Conservation (phyloP, 2,888 invertebrate species). For the Achlya flavicornis region DNA sequence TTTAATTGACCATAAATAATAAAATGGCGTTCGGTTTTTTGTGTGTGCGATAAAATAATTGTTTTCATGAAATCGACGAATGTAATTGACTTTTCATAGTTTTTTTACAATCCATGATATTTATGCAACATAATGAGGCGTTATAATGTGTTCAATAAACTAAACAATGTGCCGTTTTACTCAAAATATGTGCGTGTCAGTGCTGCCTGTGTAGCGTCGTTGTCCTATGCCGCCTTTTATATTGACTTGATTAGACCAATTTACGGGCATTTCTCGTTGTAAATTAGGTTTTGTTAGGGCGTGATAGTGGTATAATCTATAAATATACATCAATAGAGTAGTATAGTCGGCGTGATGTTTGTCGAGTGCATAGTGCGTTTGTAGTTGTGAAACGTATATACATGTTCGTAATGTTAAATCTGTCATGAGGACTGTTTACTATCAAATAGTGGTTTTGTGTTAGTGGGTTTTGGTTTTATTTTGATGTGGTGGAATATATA, state of each 20-base stretch:
- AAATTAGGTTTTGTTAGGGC: slow-evolving; percentile 40
- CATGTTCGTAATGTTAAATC: slow-evolving; percentile 78
- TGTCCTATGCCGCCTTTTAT: slow-evolving; percentile 75
- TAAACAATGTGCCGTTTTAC: slow-evolving; percentile 35
- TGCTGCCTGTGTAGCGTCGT: slow-evolving; percentile 75
- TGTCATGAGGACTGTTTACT: slow-evolving; percentile 82
- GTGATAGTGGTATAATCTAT: slow-evolving; percentile 37
- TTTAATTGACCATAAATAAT: slow-evolving; percentile 75
- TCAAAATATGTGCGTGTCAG: slow-evolving; percentile 70
- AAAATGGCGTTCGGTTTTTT: slow-evolving; percentile 83
- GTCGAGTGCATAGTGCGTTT: slow-evolving; percentile 75
- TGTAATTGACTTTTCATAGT: slow-evolving; percentile 42
- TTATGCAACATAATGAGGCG: slow-evolving; percentile 40
- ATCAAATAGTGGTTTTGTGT: slow-evolving; percentile 75
- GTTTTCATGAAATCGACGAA: slow-evolving; percentile 65
- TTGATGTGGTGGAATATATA: slow-evolving; percentile 56
- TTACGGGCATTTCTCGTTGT: slow-evolving; percentile 47
- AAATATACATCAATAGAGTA: slow-evolving; percentile 46
- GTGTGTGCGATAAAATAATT: slow-evolving; percentile 81
- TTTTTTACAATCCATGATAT: slow-evolving; percentile 34
- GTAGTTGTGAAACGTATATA: slow-evolving; percentile 81
- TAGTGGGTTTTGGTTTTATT: slow-evolving; percentile 68
- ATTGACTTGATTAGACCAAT: slow-evolving; percentile 65
- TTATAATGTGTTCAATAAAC: slow-evolving; percentile 37
- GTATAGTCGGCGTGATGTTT: slow-evolving; percentile 68